phyloP scores from a whole-genome alignment of 2,888 invertebrate genomes.

The Hemistola chrysoprasaria region DNA sequence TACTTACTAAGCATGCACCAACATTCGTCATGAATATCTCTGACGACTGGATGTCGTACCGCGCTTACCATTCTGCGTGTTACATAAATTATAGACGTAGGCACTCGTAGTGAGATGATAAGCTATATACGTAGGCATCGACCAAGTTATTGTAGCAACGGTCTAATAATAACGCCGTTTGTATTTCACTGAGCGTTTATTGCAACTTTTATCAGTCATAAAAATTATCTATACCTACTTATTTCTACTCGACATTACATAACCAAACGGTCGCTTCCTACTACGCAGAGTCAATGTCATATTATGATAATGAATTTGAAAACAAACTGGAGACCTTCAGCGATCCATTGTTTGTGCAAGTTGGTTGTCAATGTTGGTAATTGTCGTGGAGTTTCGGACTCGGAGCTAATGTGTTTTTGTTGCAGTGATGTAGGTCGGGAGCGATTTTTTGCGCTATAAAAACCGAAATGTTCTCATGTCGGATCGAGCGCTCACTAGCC shows the following conservation, averaged over 20 bases:
- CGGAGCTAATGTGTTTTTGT: constrained; percentile 48
- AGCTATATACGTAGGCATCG: constrained; percentile 20
- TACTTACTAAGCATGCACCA: constrained; percentile 19
- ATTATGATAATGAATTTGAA: constrained; percentile 45
- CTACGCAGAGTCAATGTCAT: constrained; percentile 40
- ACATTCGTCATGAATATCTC: constrained; percentile 25
- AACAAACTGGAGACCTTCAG: constrained; percentile 40
- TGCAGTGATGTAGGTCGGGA: constrained; percentile 74
- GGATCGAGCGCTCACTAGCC: constrained; percentile 40
- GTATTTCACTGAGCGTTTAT: constrained; percentile 1
- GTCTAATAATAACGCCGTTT: not conserved
- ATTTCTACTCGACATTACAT: constrained; percentile 25
- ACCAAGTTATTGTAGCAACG: constrained; percentile 6
- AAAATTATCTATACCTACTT: constrained; percentile 6
- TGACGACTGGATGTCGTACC: no score
- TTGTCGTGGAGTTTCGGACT: constrained; percentile 35
- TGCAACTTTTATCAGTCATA: constrained; percentile 10
- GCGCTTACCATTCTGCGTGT: constrained; percentile 23
- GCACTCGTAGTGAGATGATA: constrained; percentile 24
- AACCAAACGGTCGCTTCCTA: constrained; percentile 37
- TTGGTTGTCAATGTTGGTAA: constrained; percentile 36
- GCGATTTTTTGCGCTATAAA: constrained; percentile 56
- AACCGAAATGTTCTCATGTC: constrained; percentile 51
- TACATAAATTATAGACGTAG: constrained; percentile 29
- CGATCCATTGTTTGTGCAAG: constrained; percentile 34